Evolutionary conservation across 2,113 vertebrate genomes (phyloP).

Genomic region (Oplegnathus fasciatus): DNA sequence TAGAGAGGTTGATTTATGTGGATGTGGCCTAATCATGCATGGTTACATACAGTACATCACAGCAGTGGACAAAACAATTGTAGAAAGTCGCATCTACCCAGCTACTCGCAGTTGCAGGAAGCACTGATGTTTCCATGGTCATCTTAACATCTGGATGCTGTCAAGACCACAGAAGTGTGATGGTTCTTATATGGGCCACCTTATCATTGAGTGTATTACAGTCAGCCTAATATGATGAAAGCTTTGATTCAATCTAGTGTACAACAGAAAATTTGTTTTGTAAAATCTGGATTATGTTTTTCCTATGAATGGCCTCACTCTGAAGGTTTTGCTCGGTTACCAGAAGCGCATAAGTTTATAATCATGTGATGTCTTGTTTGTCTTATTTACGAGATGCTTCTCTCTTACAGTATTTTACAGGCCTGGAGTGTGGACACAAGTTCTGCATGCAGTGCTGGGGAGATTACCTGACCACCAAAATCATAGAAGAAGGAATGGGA

Average conservation of each 20-base stretch:
- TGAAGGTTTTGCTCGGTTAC: not conserved
- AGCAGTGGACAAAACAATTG: not conserved
- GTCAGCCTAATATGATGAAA: no score
- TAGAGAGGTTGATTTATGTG: not conserved
- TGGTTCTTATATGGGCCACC: no score
- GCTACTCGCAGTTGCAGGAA: not conserved
- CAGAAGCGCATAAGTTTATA: not conserved
- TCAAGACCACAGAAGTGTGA: no score
- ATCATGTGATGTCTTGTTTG: not conserved
- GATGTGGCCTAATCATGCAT: not conserved
- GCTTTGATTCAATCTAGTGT: no score
- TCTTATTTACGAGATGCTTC: conserved; percentile 10
- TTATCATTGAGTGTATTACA: no score
- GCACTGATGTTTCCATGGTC: no score
- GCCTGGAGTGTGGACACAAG: conserved; percentile 99
- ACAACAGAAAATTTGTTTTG: not conserved
- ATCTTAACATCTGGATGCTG: no score
- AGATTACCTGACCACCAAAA: conserved; percentile 99
- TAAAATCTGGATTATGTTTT: not conserved
- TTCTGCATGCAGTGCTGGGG: conserved; percentile 99
- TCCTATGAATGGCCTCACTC: not conserved
- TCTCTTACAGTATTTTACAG: conserved; percentile 94
- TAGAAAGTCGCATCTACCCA: not conserved
- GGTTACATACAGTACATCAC: not conserved
- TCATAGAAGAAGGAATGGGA: conserved; percentile 99